Percentiles rank a stretch among this genome's conserved stretches.
Evolutionary conservation across 2,113 vertebrate genomes (phyloP).

Genomic region (Lepidothrix coronata): DNA sequence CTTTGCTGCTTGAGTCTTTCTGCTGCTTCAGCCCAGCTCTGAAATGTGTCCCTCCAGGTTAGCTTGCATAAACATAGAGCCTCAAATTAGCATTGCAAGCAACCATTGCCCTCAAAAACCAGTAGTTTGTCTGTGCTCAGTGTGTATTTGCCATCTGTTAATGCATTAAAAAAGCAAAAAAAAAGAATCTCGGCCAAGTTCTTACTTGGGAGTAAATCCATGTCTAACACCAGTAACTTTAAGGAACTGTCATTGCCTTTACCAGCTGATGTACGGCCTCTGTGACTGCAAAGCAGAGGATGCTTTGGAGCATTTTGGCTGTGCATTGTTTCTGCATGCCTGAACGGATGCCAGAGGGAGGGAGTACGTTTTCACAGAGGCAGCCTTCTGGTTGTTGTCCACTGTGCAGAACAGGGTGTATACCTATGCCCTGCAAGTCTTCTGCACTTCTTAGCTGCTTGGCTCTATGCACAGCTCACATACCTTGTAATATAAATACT

Average conservation of each 20-base stretch:
- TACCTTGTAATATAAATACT: constrained; percentile 4
- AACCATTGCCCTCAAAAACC: constrained; percentile 34
- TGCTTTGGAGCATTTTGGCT: not conserved
- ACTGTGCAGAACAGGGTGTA: rapidly evolving
- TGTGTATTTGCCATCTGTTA: constrained; percentile 35
- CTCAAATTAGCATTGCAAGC: constrained; percentile 37
- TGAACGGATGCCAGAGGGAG: not conserved
- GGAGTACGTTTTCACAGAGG: rapidly evolving
- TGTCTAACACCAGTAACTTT: not conserved
- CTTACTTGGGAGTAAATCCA: constrained; percentile 15
- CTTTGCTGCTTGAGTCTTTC: not conserved
- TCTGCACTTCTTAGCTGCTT: not conserved
- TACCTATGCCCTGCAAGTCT: not conserved
- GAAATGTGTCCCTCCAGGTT: constrained; percentile 41
- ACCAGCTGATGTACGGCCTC: not conserved
- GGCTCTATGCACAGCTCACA: not conserved
- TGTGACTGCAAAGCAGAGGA: not conserved
- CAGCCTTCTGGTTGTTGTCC: not conserved
- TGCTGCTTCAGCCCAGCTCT: not conserved
- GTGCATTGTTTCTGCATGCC: not conserved
- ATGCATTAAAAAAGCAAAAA: not conserved
- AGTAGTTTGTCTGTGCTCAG: not conserved
- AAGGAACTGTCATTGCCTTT: not conserved
- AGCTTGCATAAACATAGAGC: constrained; percentile 44
- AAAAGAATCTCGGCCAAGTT: not conserved